Evolutionary conservation across 35 echinoderm and acorn worm species (phyloP).

Genomic region (Ptychodera flava): DNA sequence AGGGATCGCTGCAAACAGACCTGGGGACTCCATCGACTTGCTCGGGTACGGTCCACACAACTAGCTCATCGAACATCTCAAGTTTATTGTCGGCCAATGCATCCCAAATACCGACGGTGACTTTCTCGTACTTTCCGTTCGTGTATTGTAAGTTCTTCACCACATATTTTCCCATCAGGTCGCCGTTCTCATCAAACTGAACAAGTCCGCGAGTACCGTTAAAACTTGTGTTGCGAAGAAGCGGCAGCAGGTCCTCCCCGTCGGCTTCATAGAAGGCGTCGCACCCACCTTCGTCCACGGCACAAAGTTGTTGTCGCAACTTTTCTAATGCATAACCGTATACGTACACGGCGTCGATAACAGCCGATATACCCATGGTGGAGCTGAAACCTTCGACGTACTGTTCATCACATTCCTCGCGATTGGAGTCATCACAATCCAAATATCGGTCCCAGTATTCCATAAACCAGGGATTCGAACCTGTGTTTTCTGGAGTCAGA

Average conservation of each 20-base stretch:
- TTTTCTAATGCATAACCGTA: constrained; percentile 21
- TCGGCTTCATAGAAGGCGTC: not conserved
- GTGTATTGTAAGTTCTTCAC: constrained; percentile 14
- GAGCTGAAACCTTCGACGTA: not conserved
- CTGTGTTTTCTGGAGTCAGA: not conserved
- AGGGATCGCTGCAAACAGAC: constrained; percentile 19
- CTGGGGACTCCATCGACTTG: not conserved
- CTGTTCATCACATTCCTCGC: not conserved
- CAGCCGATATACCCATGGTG: not conserved
- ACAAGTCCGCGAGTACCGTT: constrained; percentile 9
- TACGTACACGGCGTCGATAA: constrained; percentile 37
- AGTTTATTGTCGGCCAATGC: constrained; percentile 4
- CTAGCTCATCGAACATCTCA: not conserved
- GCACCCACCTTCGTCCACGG: not conserved
- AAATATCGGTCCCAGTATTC: not conserved
- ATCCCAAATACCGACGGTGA: constrained; percentile 26
- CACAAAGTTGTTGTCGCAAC: not conserved
- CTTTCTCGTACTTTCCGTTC: not conserved
- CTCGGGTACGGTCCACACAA: constrained; percentile 12
- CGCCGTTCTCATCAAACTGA: constrained; percentile 34
- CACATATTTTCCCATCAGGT: constrained; percentile 25
- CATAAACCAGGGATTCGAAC: constrained; percentile 40
- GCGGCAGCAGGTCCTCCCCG: not conserved
- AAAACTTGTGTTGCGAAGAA: constrained; percentile 20
- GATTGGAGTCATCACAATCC: not conserved